Evolutionary conservation across 1,140 invertebrate genomes (phyloP), one percentile per base, ranked within the genome.

Genomic region (Sitobion miscanthi): DNA sequence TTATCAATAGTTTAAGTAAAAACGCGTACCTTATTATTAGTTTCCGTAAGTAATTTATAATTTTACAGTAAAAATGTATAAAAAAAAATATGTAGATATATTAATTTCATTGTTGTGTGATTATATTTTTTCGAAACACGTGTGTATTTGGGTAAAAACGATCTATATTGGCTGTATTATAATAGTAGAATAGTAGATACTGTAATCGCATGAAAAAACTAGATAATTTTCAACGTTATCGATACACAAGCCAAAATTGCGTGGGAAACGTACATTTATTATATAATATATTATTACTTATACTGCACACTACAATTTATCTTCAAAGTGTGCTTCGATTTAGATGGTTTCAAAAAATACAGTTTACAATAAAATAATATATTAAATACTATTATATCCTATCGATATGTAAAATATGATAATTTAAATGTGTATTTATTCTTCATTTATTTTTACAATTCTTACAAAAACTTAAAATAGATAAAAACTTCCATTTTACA

Each of bases 201-300:
- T 20, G 9, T 47, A 52, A 88, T 52, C 30, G 4, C 23, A 38
- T 1, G 20, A 49, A 20, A 87, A 14, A 47, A 1, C 6, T n/a
- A 88, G 47, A 88, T 88, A 88, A 88, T 30, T n/a, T 54, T 54
- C 49, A 35, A 8, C n/a, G n/a, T 89, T 88, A 35, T 52, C n/a
- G 17, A 49, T n/a, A 87, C 30, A 88, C 42, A 38, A 2, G 9
- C 45, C 20, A n/a, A 49, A 54, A 54, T 38, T 25, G 49, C 87
- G 87, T 89, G 87, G 87, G 87, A 89, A 35, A 54, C 21, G 5
- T 20, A 77, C 62, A 77, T 77, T 17, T 47, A 47, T 47, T 47
- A 87, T 87, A 83, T 38, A 8, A 83, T 23, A 83, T 7, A 35
- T 2, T 85, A 42, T 85, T 45, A n/a, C 4, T n/a, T n/a, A 9